Evolutionary conservation across 2,888 invertebrate genomes (phyloP).

Genomic region (Melinopterus prodromus): DNA sequence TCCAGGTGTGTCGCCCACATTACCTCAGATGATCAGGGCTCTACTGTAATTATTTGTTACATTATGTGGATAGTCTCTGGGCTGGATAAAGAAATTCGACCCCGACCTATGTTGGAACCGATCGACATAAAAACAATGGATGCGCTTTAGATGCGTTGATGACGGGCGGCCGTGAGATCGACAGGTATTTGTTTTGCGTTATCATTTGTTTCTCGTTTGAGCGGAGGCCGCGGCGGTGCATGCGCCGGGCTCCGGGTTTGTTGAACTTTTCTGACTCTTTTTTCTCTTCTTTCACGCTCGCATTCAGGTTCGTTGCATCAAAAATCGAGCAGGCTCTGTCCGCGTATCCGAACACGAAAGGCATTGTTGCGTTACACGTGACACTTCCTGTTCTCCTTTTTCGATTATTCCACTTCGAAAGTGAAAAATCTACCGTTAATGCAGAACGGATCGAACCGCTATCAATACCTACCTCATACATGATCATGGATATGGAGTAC

Average conservation of each 20-base stretch:
- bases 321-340: constrained; percentile 4
- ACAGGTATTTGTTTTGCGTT: not conserved
- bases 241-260: not conserved
- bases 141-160: not conserved
- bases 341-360: constrained; percentile 4
- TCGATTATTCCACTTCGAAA: not conserved
- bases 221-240: not conserved
- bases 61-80: too few relatives aligned
- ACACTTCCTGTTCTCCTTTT: constrained; percentile 4
- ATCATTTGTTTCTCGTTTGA: constrained; percentile 4
- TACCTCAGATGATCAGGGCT: too few relatives aligned
- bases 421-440: not conserved
- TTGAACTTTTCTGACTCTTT: not conserved
- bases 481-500: not conserved
- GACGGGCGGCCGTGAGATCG: not conserved
- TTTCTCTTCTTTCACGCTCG: constrained; percentile 4
- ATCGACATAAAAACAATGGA: not conserved
- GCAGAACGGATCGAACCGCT: not conserved
- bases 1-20: too few relatives aligned
- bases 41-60: too few relatives aligned
- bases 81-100: too few relatives aligned
- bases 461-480: not conserved
- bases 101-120: too few relatives aligned
- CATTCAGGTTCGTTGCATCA: constrained; percentile 4
- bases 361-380: not conserved